phyloP scores from a whole-genome alignment of 2,797 vertebrate genomes.

The Acanthurus tractus region DNA sequence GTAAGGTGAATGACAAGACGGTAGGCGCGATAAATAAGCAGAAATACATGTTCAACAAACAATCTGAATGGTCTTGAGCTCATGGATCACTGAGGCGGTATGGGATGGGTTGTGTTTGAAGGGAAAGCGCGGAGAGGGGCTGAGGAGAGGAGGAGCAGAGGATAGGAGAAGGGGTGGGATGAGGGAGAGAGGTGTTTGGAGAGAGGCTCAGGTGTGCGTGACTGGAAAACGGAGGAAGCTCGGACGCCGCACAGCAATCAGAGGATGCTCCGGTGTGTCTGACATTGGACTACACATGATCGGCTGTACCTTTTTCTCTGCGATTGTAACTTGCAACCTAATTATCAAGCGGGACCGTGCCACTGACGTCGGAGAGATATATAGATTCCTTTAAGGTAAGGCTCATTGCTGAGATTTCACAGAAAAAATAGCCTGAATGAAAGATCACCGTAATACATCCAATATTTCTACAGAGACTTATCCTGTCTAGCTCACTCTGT shows the following conservation, averaged over 20 bases:
- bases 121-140: constrained; percentile 10
- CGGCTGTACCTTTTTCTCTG: constrained; percentile 5
- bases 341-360: constrained; percentile 42
- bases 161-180: constrained; percentile 46
- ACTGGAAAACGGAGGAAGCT: constrained; percentile 81
- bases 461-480: not conserved
- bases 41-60: not conserved
- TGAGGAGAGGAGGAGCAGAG: constrained; percentile 27
- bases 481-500: not conserved
- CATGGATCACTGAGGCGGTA: not conserved
- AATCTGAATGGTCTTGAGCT: not conserved
- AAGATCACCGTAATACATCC: constrained; percentile 4
- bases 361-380: constrained; percentile 5
- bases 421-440: constrained; percentile 3
- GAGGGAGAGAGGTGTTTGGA: constrained; percentile 70
- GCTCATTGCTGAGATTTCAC: constrained; percentile 4
- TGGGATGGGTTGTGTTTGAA: not conserved
- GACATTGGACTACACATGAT: constrained; percentile 59
- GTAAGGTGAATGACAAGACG: not conserved
- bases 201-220: constrained; percentile 83
- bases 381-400: constrained; percentile 63
- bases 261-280: constrained; percentile 50
- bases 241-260: constrained; percentile 51
- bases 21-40: not conserved
- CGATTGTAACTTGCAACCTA: constrained; percentile 42